A percentile compares a stretch with the other conserved stretches of the same genome.
Evolutionary conservation across 2,888 invertebrate genomes (phyloP).

Genomic region (Autographa gamma): DNA sequence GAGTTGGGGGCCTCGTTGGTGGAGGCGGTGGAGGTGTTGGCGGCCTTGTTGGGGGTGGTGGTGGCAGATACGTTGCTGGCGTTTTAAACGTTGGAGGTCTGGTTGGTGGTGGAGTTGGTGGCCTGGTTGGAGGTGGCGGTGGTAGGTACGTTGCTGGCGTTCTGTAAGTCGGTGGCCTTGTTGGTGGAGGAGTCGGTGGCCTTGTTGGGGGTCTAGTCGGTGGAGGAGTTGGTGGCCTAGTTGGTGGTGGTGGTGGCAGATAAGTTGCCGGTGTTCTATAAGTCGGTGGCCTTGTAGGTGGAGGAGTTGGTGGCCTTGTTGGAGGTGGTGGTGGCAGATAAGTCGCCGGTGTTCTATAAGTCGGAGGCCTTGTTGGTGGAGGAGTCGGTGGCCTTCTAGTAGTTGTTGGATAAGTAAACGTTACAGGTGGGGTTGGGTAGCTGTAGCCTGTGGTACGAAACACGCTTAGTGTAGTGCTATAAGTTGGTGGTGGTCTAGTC

Average conservation of each 20-base stretch:
- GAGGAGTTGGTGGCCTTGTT: not conserved
- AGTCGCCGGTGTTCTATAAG: not conserved
- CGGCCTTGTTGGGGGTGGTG: slow-evolving; percentile 20
- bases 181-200: slow-evolving; percentile 47
- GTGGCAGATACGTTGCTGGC: slow-evolving; percentile 13
- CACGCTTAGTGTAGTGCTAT: slow-evolving; percentile 46
- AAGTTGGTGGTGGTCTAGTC: slow-evolving; percentile 14
- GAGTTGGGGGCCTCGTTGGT: slow-evolving; percentile 47
- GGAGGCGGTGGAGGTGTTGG: slow-evolving; percentile 38
- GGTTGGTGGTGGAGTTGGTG: slow-evolving; percentile 46
- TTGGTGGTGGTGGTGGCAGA: slow-evolving; percentile 20
- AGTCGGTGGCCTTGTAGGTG: slow-evolving; percentile 8
- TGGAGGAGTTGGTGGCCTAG: not conserved
- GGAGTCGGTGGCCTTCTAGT: slow-evolving; percentile 31
- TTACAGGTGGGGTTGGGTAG: slow-evolving; percentile 52
- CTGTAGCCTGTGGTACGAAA: slow-evolving; percentile 60
- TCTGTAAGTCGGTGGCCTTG: slow-evolving; percentile 17
- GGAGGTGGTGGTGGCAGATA: not conserved
- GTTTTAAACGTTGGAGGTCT: slow-evolving; percentile 10
- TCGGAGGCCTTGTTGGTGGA: not conserved
- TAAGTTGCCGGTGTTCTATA: too few species aligned
- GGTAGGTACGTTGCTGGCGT: slow-evolving; percentile 11
- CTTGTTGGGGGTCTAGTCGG: slow-evolving; percentile 8
- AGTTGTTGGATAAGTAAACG: slow-evolving; percentile 55
- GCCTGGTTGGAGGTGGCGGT: slow-evolving; percentile 20